Evolutionary conservation across 2,888 invertebrate genomes (phyloP), one percentile per base, ranked within the genome.

Genomic region (Cheilosia vernalis): DNA sequence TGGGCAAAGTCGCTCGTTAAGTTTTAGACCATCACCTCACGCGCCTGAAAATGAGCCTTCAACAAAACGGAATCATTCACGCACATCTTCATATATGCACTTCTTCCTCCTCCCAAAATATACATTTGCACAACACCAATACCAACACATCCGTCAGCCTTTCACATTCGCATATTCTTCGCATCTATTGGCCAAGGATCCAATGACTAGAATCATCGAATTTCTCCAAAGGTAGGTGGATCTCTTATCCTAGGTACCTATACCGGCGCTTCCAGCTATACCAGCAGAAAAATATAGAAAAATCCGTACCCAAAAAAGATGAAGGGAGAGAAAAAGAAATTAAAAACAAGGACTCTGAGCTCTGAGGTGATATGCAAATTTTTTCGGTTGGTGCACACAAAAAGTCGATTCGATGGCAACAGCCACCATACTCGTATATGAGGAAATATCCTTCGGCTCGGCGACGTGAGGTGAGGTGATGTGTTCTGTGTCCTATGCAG

Each of bases 321-420:
- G 53, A 69, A 77, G 51, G 76, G 51, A 70, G 56, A 76, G 63
- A 76, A 85, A 81, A 85, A 80, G 74, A 76, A 73, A 60, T 69
- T 76, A 66, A 84, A 85, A 81, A 85, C 81, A 81, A 81, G 84
- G 76, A 30, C 30, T 30, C 30, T 9, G 30, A 30, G 72, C 81
- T 80, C 84, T 85, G 81, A 82, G 85, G 82, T 82, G 82, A 86
- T 77, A 86, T 86, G 85, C 85, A 86, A 86, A 82, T 86, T 86
- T 82, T 86, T 82, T 86, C 82, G 78, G 82, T 78, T 77, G 73
- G 58, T 82, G 77, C 77, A 86, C 85, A 81, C 72, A 86, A 72
- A 85, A 77, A 82, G 81, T 82, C 69, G 69, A 78, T 64, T 77
- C 69, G 73, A 78, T 69, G 58, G 72, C 37, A 76, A 76, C 47